A percentile compares a stretch with the other conserved stretches of the same genome.
Evolutionary conservation across 2,113 vertebrate genomes (phyloP).

Genomic region (Pterophyllum scalare): DNA sequence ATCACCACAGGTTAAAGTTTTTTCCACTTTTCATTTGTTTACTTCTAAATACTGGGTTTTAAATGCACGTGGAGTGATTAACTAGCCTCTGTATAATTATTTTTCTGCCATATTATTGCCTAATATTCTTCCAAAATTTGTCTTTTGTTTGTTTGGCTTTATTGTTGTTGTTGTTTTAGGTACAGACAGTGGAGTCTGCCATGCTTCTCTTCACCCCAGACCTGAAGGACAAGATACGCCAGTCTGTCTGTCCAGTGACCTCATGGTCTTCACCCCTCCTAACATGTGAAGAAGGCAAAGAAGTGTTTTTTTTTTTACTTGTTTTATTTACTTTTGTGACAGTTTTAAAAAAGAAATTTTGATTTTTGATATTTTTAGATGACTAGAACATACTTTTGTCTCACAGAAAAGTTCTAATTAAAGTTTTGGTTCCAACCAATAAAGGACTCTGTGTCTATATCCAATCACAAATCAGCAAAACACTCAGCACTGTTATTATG

Average conservation of each 20-base stretch:
- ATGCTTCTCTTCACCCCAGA: slow-evolving; percentile 79
- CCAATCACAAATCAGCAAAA: not conserved
- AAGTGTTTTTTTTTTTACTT: too few relatives aligned
- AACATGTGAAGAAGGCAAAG: not conserved
- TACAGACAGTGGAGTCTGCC: slow-evolving; percentile 46
- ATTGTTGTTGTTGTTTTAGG: slow-evolving; percentile 1
- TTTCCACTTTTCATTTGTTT: not conserved
- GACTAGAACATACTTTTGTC: slow-evolving; percentile 25
- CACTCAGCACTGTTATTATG: not conserved
- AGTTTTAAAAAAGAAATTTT: not conserved
- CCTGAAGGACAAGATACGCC: slow-evolving; percentile 66
- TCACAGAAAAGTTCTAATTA: slow-evolving; percentile 2
- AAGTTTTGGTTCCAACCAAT: slow-evolving; percentile 13
- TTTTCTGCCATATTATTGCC: not conserved
- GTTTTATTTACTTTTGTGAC: not conserved
- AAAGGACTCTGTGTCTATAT: not conserved
- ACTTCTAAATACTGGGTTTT: not conserved
- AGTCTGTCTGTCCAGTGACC: slow-evolving; percentile 78
- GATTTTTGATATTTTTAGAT: not conserved
- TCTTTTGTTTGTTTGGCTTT: not conserved
- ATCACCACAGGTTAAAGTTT: slow-evolving; percentile 66
- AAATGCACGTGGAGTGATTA: not conserved
- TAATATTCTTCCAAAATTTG: not conserved
- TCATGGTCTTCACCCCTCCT: slow-evolving; percentile 81
- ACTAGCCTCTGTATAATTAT: not conserved